These are phyloP conservation scores for Crax fasciolata DNA, from an alignment of 2,797 vertebrate species.

Conservation along the genomic window DNA sequence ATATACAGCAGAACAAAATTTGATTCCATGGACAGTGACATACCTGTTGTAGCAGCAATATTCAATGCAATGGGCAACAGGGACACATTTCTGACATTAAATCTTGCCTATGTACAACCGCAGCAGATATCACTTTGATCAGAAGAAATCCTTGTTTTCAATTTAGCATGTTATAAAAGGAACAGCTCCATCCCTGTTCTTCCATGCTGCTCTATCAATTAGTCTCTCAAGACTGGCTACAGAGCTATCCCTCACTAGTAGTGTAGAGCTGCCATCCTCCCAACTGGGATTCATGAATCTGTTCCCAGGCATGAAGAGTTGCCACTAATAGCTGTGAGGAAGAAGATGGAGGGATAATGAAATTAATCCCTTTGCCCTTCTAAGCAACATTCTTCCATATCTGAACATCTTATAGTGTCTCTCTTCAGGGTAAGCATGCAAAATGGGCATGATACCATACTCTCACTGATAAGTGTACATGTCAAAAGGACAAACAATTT, in stretches of 20 bases:
- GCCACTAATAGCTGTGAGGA: neutral
- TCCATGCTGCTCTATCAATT: neutral
- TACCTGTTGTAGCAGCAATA: neutral
- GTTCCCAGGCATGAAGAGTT: neutral
- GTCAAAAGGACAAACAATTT: neutral
- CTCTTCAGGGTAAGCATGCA: neutral
- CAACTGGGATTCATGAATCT: neutral
- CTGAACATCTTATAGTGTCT: neutral
- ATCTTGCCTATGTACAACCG: neutral
- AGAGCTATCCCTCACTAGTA: neutral
- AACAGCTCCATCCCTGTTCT: neutral
- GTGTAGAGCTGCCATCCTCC: neutral
- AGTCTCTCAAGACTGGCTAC: neutral
- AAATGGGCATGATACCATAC: accelerated
- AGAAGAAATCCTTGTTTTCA: neutral
- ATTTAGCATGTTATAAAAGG: neutral
- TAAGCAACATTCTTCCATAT: constrained; percentile 9
- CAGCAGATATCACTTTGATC: neutral
- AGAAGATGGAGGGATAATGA: constrained; percentile 15
- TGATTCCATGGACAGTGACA: neutral
- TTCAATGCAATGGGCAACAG: neutral
- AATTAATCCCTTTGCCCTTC: constrained; percentile 41
- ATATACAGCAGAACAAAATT: neutral
- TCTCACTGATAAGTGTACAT: neutral
- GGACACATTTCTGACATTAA: neutral